Base-by-base conservation (phyloP, 2,888 invertebrate species). In the Stratiomys singularior region DNA sequence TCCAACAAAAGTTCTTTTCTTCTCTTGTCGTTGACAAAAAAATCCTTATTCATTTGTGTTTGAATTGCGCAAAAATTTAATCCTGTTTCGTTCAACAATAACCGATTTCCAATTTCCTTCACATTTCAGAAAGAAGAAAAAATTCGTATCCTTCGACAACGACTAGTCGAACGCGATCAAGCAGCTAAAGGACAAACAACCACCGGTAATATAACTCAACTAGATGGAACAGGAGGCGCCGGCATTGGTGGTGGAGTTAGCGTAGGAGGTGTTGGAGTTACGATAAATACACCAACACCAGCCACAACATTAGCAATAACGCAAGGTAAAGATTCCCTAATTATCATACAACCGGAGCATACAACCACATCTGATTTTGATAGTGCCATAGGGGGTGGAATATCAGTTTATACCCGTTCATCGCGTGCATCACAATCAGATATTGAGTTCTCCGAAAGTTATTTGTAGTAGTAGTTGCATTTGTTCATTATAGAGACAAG, bases 111-210 rank as follows among this genome's bases (percentile, higher is more conserved):
- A n/a, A n/a, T 52, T 52, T 52, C 52, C 21, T n/a, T 44, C n/a
- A n/a, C n/a, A n/a, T 80, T 81, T 11, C 89, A 96, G 95, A 96
- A 96, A 89, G 96, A 96, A 88, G 96, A 96, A 84, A 93, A 94
- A 85, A 95, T 96, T 81, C 93, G 93, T 80, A 89, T 92, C 82
- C 89, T 96, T 82, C 93, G 95, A 85, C 93, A 93, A 85, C 92
- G 94, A 83, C 88, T 96, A 81, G 91, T 92, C 74, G 96, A 96
- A 86, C 91, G 93, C 72, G 95, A 95, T 82, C 89, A 92, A 78
- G 90, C 92, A 78, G 90, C 90, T 52, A 88, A 88, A 77, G 84
- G 92, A 86, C 86, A 86, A 81, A 79, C 77, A 76, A 69, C 60
- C 85, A 74, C 79, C 66, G 78, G 76, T n/a, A 58, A 76, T 47